These are phyloP conservation scores for Atta cephalotes DNA, from an alignment of 1,140 invertebrate species.

Conservation along the genomic window DNA sequence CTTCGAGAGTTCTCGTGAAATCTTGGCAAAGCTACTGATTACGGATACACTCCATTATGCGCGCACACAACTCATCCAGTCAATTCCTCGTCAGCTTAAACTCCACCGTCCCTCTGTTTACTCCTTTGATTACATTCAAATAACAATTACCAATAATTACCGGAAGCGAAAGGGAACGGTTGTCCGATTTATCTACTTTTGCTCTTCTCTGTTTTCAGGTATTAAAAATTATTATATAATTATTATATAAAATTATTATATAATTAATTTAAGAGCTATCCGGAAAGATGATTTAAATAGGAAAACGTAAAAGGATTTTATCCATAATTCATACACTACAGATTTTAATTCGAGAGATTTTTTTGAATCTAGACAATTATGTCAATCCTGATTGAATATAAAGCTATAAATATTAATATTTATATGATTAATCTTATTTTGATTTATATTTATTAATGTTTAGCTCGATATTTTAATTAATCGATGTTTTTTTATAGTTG, in stretches of 20 bases:
- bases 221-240: background rate
- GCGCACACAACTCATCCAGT: constrained; percentile 29
- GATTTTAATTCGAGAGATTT: background rate
- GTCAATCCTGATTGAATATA: background rate
- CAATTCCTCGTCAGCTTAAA: constrained; percentile 23
- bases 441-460: background rate
- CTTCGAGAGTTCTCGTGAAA: constrained; percentile 61
- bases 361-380: background rate
- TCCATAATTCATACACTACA: constrained; percentile 1
- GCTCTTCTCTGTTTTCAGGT: background rate
- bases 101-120: constrained; percentile 1
- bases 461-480: background rate
- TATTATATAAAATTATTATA: no score
- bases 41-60: constrained; percentile 47
- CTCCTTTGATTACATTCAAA: constrained; percentile 47
- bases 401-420: background rate
- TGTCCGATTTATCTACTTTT: constrained; percentile 10
- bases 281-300: background rate
- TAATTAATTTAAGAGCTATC: constrained; percentile 6
- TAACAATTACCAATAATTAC: constrained; percentile 50
- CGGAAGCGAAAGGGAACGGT: constrained; percentile 29
- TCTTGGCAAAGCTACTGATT: constrained; percentile 53
- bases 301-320: background rate
- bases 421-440: background rate
- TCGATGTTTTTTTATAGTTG: background rate